Percentiles rank a stretch among this genome's conserved stretches.
phyloP scores from a whole-genome alignment of 2,888 invertebrate species.

The Volucella bombylans region DNA sequence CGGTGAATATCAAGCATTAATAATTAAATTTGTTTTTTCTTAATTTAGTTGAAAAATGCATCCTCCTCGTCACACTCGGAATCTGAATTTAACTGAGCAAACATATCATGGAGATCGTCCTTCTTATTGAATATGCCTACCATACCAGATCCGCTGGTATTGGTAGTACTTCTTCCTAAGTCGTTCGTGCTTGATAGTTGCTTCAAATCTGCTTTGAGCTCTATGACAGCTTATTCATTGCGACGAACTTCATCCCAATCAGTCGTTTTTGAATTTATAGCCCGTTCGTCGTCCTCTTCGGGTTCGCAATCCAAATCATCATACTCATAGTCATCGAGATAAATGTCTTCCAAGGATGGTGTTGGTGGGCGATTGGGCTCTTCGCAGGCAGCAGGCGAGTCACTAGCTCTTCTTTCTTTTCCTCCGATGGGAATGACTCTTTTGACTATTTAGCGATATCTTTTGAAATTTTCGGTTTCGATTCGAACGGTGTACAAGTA shows the following conservation, averaged over 20 bases:
- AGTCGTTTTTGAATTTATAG: background rate
- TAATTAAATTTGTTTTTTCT: background rate
- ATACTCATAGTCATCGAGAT: conserved; percentile 66
- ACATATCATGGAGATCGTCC: conserved; percentile 76
- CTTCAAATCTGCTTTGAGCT: conserved; percentile 65
- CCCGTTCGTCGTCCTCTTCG: conserved; percentile 71
- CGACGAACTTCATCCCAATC: conserved; percentile 64
- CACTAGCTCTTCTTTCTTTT: conserved; percentile 75
- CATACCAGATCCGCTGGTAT: conserved; percentile 36
- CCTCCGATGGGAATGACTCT: conserved; percentile 68
- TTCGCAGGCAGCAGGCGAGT: background rate
- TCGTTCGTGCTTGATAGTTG: conserved; percentile 6
- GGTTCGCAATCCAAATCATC: conserved; percentile 66
- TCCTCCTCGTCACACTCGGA: conserved; percentile 75
- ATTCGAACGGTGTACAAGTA: background rate
- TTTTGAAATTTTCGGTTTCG: conserved; percentile 59
- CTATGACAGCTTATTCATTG: conserved; percentile 59
- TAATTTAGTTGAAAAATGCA: conserved; percentile 38
- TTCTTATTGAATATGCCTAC: conserved; percentile 36
- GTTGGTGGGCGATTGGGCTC: conserved; percentile 31
- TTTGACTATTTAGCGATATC: conserved; percentile 59
- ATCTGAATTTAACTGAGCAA: conserved; percentile 76
- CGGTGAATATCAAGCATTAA: background rate
- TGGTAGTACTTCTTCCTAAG: conserved; percentile 1
- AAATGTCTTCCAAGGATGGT: conserved; percentile 46